Conservation (phyloP, 2,113 vertebrate species). For the Zosterops lateralis region DNA sequence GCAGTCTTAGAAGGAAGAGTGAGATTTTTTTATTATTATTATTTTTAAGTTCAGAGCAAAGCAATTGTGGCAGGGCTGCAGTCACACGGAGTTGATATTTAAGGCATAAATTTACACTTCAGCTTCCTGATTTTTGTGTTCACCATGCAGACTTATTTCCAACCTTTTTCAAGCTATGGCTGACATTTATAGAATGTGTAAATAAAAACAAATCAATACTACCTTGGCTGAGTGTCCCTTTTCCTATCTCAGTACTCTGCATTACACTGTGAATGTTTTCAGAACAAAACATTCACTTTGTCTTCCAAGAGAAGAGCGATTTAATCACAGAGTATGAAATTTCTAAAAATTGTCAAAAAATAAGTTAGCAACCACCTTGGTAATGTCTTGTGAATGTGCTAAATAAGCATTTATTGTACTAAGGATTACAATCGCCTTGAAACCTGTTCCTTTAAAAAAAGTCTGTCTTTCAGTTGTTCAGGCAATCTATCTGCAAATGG, state of each 20-base stretch:
- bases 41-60: background rate
- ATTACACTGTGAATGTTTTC: background rate
- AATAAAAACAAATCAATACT: background rate
- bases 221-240: background rate
- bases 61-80: background rate
- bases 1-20: background rate
- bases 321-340: background rate
- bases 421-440: background rate
- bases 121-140: background rate
- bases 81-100: accelerated
- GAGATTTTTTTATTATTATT: background rate
- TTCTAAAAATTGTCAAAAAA: background rate
- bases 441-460: background rate
- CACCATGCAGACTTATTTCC: background rate
- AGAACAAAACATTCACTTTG: background rate
- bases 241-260: background rate
- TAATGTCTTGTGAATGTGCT: background rate
- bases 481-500: background rate
- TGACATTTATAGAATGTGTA: background rate
- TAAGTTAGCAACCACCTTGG: background rate
- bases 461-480: background rate
- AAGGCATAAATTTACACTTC: too few relatives aligned
- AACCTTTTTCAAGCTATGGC: background rate
- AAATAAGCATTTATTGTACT: background rate
- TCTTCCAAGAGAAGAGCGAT: background rate